Evolutionary conservation across 2,113 vertebrate genomes (phyloP).

Genomic region (Motacilla alba): DNA sequence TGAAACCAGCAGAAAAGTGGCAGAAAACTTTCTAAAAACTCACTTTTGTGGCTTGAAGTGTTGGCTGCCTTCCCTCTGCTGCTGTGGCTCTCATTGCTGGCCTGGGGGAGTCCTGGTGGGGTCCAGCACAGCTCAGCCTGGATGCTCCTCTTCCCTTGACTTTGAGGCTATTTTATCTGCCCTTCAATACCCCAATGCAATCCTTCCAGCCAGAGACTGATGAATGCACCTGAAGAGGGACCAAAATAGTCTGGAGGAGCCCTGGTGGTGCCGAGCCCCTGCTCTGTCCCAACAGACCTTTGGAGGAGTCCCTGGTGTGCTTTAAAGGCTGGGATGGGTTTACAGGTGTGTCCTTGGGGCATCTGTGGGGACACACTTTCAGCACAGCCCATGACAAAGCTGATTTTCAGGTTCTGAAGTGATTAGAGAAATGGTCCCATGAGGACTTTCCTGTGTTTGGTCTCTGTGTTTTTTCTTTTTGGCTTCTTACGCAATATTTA

Average conservation of each 20-base stretch:
- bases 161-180: not conserved
- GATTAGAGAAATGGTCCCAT: not conserved
- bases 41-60: not conserved
- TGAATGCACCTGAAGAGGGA: not conserved
- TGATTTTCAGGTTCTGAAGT: not conserved
- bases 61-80: not conserved
- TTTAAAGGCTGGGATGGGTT: not conserved
- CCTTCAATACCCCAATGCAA: not conserved
- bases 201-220: not conserved
- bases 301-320: not conserved
- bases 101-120: not conserved
- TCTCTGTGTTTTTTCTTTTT: not conserved
- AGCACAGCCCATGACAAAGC: not conserved
- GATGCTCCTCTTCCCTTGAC: not conserved
- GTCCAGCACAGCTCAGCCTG: not conserved
- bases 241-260: not conserved
- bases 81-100: rapidly evolving
- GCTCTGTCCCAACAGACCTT: not conserved
- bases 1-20: not conserved
- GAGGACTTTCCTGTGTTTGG: not conserved
- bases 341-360: not conserved
- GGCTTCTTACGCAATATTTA: not conserved
- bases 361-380: not conserved
- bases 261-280: not conserved
- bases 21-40: not conserved